Percentiles rank a stretch among this genome's conserved stretches.
Evolutionary conservation across 2,888 invertebrate species (phyloP).

Genomic region (Caenorhabditis sinica): DNA sequence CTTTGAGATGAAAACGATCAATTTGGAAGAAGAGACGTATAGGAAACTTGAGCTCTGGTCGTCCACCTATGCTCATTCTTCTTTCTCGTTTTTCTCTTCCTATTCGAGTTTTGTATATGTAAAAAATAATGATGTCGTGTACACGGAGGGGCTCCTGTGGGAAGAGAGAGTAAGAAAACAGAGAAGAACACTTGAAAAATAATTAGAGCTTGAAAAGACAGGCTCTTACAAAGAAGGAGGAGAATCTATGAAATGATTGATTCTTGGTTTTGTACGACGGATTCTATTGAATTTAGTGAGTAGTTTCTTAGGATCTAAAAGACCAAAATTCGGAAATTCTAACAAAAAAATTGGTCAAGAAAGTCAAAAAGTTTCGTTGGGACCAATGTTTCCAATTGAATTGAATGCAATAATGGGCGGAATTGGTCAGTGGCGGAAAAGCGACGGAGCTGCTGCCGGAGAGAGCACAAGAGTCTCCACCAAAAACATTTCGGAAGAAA

Average conservation of each 20-base stretch:
- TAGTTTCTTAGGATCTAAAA: slow-evolving; percentile 12
- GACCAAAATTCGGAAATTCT: slow-evolving; percentile 28
- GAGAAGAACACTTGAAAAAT: slow-evolving; percentile 61
- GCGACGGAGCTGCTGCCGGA: neutral
- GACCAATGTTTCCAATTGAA: slow-evolving; percentile 51
- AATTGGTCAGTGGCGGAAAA: slow-evolving; percentile 49
- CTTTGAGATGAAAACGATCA: slow-evolving; percentile 23
- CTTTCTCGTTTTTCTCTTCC: slow-evolving; percentile 5
- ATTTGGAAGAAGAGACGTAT: slow-evolving; percentile 5
- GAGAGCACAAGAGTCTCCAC: slow-evolving; percentile 12
- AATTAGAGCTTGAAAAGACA: slow-evolving; percentile 41
- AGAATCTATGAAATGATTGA: slow-evolving; percentile 27
- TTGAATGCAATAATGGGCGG: slow-evolving; percentile 60
- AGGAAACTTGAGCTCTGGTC: slow-evolving; percentile 54
- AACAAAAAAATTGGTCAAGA: slow-evolving; percentile 24
- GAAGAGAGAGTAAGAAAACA: slow-evolving; percentile 2
- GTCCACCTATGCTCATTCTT: slow-evolving; percentile 58
- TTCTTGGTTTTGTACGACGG: slow-evolving; percentile 41
- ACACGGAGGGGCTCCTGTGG: neutral
- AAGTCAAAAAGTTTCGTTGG: slow-evolving; percentile 40
- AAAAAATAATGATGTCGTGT: slow-evolving; percentile 56
- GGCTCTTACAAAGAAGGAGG: neutral
- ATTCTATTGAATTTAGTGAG: slow-evolving; percentile 46
- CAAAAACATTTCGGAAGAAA: slow-evolving; percentile 41
- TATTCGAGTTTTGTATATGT: slow-evolving; percentile 37